Conservation (phyloP, 1,140 invertebrate species). For the Dendroctonus ponderosae region DNA sequence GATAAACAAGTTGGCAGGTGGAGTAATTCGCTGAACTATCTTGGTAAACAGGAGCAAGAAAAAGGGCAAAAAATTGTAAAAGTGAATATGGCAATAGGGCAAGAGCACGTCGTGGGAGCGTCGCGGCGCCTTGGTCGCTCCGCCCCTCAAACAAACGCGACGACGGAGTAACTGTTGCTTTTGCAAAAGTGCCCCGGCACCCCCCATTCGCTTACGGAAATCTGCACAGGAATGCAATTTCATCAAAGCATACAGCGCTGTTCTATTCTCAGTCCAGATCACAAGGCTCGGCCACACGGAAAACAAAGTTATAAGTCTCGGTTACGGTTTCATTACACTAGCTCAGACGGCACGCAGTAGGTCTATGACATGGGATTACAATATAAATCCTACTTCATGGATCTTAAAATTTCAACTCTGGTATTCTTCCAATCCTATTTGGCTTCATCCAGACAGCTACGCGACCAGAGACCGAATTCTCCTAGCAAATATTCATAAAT, state of each 20-base stretch:
- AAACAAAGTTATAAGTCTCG: constrained; percentile 53
- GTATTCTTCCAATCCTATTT: too few species aligned
- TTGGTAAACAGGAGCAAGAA: too few species aligned
- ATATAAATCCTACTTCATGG: constrained; percentile 5
- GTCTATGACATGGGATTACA: background rate
- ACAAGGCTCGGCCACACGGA: constrained; percentile 50
- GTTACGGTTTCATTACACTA: constrained; percentile 49
- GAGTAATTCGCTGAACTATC: too few species aligned
- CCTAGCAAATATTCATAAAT: too few species aligned
- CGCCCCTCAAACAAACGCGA: constrained; percentile 48
- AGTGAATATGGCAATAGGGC: constrained; percentile 31
- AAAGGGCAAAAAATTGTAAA: constrained; percentile 1
- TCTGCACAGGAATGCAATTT: constrained; percentile 52
- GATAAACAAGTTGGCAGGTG: too few species aligned
- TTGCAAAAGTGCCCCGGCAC: constrained; percentile 39
- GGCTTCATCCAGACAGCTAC: too few species aligned
- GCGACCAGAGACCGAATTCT: too few species aligned
- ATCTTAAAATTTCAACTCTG: too few species aligned
- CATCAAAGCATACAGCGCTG: constrained; percentile 49
- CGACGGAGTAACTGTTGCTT: constrained; percentile 50
- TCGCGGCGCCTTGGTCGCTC: constrained; percentile 44
- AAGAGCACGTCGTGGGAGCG: constrained; percentile 40
- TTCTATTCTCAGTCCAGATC: constrained; percentile 48
- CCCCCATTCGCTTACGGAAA: constrained; percentile 48
- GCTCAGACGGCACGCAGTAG: constrained; percentile 35